Conservation (phyloP, 2,797 vertebrate species). For the Siniperca scherzeri region DNA sequence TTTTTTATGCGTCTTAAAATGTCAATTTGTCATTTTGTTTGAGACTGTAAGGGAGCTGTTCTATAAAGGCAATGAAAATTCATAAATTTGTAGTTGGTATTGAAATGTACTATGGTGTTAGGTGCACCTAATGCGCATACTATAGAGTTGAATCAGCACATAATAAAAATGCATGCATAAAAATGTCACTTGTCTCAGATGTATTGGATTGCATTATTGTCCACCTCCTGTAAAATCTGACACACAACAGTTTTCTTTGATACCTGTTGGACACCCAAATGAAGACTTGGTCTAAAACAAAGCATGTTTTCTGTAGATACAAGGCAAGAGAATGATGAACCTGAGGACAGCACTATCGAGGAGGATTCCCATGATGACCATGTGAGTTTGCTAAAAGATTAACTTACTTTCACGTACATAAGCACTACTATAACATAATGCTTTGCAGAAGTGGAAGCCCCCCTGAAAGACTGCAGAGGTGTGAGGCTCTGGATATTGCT, state of each 20-base stretch:
- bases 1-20: background rate
- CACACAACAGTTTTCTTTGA: background rate
- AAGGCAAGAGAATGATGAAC: slow-evolving; percentile 88
- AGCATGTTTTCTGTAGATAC: slow-evolving; percentile 80
- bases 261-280: background rate
- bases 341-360: slow-evolving; percentile 90
- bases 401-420: background rate
- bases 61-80: background rate
- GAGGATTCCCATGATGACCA: slow-evolving; percentile 92
- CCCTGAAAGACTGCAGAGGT: background rate
- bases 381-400: slow-evolving; percentile 77
- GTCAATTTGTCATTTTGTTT: background rate
- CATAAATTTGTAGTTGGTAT: background rate
- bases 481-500: background rate
- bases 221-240: background rate
- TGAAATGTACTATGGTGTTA: background rate
- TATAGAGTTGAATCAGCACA: background rate
- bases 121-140: background rate
- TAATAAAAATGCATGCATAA: background rate
- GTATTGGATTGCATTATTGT: background rate
- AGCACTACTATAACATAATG: background rate
- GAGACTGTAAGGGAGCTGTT: background rate
- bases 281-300: slow-evolving; percentile 11
- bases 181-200: background rate
- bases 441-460: background rate